Percentiles rank a stretch among this genome's conserved stretches.
phyloP scores from a whole-genome alignment of 2,797 vertebrate species.

The Molossus alvarezi region DNA sequence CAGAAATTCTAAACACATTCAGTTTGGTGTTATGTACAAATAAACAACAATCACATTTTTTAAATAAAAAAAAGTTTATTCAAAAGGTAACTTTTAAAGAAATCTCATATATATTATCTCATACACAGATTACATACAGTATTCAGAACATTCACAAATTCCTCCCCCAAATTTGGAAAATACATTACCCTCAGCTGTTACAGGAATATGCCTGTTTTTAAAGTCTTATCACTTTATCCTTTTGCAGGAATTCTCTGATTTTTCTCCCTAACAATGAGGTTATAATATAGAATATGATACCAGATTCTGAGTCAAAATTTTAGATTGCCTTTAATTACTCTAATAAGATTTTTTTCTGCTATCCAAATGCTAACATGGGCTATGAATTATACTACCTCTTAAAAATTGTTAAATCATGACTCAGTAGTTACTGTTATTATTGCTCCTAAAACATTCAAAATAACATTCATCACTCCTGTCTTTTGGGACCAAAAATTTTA shows the following conservation, averaged over 20 bases:
- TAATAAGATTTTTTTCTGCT: slow-evolving; percentile 63
- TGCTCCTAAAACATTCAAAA: background rate
- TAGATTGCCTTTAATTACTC: background rate
- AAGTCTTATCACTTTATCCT: background rate
- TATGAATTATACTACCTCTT: slow-evolving; percentile 31
- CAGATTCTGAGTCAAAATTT: slow-evolving; percentile 39
- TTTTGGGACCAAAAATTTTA: slow-evolving; percentile 48
- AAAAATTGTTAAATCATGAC: slow-evolving; percentile 54
- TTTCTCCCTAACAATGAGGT: background rate
- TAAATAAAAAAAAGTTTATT: background rate
- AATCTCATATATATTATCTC: background rate
- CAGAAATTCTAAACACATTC: background rate
- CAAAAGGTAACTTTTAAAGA: background rate
- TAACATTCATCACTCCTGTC: slow-evolving; percentile 7
- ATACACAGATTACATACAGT: background rate
- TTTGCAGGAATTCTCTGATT: background rate
- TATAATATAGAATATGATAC: slow-evolving; percentile 16
- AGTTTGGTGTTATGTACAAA: background rate
- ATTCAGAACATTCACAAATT: background rate
- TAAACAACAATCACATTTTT: background rate
- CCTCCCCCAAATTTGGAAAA: background rate
- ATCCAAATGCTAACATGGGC: background rate
- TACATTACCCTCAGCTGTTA: background rate
- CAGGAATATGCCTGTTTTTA: background rate
- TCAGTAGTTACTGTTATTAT: slow-evolving; percentile 68